Evolutionary conservation across 2,888 invertebrate species (phyloP), one percentile per base, ranked within the genome.

Genomic region (Volucella inanis): DNA sequence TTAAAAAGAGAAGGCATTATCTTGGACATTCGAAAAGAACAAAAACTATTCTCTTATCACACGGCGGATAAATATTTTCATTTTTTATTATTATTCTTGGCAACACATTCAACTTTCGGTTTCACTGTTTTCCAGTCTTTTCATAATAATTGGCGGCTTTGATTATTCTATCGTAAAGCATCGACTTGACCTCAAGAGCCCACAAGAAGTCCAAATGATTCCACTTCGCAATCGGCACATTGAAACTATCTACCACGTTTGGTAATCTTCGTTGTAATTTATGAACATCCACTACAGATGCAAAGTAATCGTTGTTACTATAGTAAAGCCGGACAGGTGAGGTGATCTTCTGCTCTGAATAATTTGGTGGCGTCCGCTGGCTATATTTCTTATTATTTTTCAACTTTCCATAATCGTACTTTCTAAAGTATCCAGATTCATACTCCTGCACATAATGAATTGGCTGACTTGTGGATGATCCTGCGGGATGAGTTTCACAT

Each of bases 171-270:
- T 94, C 92, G 88, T 94, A 95, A 4, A 95, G 89, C 75, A 95
- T 91, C 59, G 92, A 92, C 87, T 93, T 94, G 0, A 94, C 94
- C 88, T 94, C 93, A 11, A 93, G 93, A 8, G 94, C 95, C 94
- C 94, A 95, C 86, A 95, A 89, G 89, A 95, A 96, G 89, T 96
- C 96, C 84, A 95, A 90, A 89, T 96, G 96, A 88, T 94, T 95
- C 90, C 95, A 96, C 43, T 91, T 91, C 47, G 89, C 89, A 77
- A 93, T 91, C 0, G 93, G 90, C 4, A 95, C 91, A 43, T 92
- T 91, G 89, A 93, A 92, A 31, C 90, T 78, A 90, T 89, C 55
- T 0, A 92, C 88, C 0, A 93, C 90, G 87, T 94, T 94, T 0
- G 93, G 93, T n/a, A 95, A 89, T 61, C 92, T 88, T 0, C 88